Conservation (phyloP, 2,113 vertebrate genomes). For the Mionectes macconnelli region DNA sequence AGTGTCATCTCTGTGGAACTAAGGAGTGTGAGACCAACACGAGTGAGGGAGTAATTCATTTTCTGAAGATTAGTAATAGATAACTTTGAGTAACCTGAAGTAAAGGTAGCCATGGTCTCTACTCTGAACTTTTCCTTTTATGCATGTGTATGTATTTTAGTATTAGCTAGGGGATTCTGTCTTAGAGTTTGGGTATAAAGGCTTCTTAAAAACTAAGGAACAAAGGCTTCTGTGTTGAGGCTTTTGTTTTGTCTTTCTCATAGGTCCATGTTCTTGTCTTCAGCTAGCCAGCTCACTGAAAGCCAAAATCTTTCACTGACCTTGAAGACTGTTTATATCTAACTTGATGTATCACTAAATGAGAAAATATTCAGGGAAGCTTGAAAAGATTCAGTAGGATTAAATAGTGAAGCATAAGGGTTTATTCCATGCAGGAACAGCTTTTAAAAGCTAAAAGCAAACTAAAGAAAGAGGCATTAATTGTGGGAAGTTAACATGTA, state of each 20-base stretch:
- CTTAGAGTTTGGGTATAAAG: not conserved
- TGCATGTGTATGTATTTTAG: not conserved
- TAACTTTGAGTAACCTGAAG: not conserved
- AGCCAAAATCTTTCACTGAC: not conserved
- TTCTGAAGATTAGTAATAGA: not conserved
- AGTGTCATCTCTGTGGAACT: not conserved
- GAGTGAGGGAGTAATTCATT: not conserved
- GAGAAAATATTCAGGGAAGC: not conserved
- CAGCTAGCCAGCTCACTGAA: not conserved
- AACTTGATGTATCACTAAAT: not conserved
- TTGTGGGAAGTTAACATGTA: slow-evolving; percentile 1
- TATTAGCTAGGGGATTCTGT: not conserved
- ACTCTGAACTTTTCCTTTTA: not conserved
- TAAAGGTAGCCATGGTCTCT: not conserved
- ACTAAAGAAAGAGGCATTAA: not conserved
- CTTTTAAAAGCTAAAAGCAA: not conserved
- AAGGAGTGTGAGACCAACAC: not conserved
- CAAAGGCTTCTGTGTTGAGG: not conserved
- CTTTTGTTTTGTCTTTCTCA: not conserved
- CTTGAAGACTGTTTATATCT: not conserved
- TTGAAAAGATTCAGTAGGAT: not conserved
- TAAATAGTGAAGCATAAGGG: not conserved
- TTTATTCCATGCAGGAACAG: not conserved
- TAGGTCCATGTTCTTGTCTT: not conserved
- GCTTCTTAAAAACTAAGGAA: not conserved